Percentiles rank a stretch among this genome's conserved stretches.
phyloP scores from a whole-genome alignment of 2,888 invertebrate species.

The Agonopterix subpropinquella region DNA sequence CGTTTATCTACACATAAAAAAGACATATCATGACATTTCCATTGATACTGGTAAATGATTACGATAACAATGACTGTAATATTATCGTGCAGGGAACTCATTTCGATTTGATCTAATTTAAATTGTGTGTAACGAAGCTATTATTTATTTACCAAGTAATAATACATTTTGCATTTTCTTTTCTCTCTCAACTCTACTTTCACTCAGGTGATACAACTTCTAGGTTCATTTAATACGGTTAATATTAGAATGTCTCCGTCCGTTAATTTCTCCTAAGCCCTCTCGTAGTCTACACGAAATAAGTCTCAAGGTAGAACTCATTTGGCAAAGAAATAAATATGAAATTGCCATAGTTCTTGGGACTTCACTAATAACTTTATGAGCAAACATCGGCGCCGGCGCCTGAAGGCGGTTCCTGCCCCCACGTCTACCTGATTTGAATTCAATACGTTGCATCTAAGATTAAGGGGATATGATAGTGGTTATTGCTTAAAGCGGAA shows the following conservation, averaged over 20 bases:
- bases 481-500: constrained; percentile 32
- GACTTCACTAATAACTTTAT: too few species aligned
- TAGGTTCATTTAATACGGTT: too few species aligned
- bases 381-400: constrained; percentile 32
- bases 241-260: neutral
- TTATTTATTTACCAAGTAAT: constrained; percentile 3
- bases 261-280: constrained; percentile 9
- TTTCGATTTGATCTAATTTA: constrained; percentile 5
- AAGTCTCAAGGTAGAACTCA: too few species aligned
- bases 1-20: too few species aligned
- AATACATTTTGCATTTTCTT: too few species aligned
- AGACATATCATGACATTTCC: too few species aligned
- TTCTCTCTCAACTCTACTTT: too few species aligned
- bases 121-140: constrained; percentile 5
- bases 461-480: constrained; percentile 40
- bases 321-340: too few species aligned
- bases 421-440: constrained; percentile 53
- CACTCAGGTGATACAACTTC: too few species aligned
- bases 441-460: constrained; percentile 46
- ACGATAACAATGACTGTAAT: neutral
- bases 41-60: too few species aligned
- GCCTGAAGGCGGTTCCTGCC: constrained; percentile 26
- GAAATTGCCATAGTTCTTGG: too few species aligned
- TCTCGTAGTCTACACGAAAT: constrained; percentile 10
- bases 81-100: neutral